phyloP scores from a whole-genome alignment of 2,797 vertebrate genomes.

The Danio choprae region DNA sequence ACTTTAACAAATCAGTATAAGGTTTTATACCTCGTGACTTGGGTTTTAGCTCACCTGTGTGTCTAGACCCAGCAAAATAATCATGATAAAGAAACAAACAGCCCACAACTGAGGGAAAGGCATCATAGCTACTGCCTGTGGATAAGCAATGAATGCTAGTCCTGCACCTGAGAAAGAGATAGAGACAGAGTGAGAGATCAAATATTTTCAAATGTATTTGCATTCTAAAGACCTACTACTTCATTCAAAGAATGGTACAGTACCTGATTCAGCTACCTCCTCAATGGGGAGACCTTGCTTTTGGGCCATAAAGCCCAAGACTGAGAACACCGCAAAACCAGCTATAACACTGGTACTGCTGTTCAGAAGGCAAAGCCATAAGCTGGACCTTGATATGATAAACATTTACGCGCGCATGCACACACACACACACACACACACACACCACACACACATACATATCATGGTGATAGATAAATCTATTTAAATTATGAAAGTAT shows the following conservation, averaged over 20 bases:
- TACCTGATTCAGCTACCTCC: slow-evolving; percentile 80
- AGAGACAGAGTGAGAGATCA: slow-evolving; percentile 63
- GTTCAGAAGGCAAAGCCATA: slow-evolving; percentile 77
- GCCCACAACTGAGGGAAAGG: too few relatives aligned
- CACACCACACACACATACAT: neutral
- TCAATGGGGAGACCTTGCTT: slow-evolving; percentile 72
- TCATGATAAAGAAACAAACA: too few relatives aligned
- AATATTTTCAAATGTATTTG: neutral
- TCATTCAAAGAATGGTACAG: slow-evolving; percentile 8
- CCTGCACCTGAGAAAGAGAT: slow-evolving; percentile 52
- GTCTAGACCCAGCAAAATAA: slow-evolving; percentile 72
- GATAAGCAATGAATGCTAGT: too few relatives aligned
- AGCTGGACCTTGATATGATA: slow-evolving; percentile 69
- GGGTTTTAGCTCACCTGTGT: slow-evolving; percentile 78
- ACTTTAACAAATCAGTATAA: neutral
- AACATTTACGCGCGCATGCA: too few relatives aligned
- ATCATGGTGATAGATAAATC: too few relatives aligned
- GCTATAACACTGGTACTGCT: slow-evolving; percentile 76
- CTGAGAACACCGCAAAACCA: slow-evolving; percentile 77
- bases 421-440: neutral
- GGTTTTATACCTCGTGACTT: too few relatives aligned
- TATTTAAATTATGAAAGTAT: too few relatives aligned
- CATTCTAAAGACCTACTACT: too few relatives aligned
- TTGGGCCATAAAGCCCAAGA: slow-evolving; percentile 67
- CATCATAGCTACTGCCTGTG: too few relatives aligned